phyloP scores from a whole-genome alignment of 2,113 vertebrate genomes.

The Hystrix cristata region DNA sequence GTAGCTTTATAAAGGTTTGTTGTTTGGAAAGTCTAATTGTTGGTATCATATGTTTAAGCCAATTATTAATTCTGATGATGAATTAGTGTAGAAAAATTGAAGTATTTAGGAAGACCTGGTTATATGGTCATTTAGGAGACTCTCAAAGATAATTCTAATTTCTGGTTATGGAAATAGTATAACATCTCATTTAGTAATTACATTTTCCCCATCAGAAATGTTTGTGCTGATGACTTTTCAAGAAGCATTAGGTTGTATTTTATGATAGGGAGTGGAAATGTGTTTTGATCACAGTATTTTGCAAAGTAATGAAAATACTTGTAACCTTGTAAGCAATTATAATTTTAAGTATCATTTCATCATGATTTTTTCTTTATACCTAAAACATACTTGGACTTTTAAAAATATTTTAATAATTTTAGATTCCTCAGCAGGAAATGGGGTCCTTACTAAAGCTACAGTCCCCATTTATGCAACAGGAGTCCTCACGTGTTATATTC shows the following conservation, averaged over 20 bases:
- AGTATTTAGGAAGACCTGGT: neutral
- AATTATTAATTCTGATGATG: constrained; percentile 31
- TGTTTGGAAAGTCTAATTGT: neutral
- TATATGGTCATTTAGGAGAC: neutral
- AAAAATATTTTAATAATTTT: constrained; percentile 75
- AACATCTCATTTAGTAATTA: constrained; percentile 26
- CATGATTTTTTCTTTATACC: constrained; percentile 60
- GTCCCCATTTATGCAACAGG: constrained; percentile 99
- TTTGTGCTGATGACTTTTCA: neutral
- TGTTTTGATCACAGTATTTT: constrained; percentile 58
- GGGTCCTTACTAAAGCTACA: constrained; percentile 98
- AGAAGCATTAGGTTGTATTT: constrained; percentile 56
- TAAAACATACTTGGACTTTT: constrained; percentile 67
- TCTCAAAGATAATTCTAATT: neutral
- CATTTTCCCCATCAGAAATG: constrained; percentile 20
- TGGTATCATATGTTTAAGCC: neutral
- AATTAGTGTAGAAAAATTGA: constrained; percentile 10
- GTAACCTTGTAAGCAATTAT: constrained; percentile 5
- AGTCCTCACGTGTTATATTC: constrained; percentile 98
- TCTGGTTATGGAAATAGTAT: constrained; percentile 11
- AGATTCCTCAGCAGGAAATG: constrained; percentile 96
- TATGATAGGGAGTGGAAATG: constrained; percentile 31
- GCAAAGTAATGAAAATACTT: constrained; percentile 50
- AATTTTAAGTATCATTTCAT: constrained; percentile 56
- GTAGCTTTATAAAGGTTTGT: constrained; percentile 14